phyloP scores from a whole-genome alignment of 2,797 vertebrate genomes.

The Lacerta agilis region DNA sequence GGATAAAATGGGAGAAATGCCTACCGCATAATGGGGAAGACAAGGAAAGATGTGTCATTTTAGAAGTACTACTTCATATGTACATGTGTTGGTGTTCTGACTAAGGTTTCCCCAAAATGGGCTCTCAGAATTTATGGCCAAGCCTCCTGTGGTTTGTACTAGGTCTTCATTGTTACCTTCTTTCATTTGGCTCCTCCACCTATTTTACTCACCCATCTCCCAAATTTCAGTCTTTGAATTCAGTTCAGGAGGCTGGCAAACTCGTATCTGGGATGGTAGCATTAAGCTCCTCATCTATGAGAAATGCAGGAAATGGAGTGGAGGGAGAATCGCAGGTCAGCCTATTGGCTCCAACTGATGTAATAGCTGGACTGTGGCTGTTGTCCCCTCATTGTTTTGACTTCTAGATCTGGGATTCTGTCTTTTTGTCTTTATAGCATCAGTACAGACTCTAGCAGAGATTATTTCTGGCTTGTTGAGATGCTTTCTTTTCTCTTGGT shows the following conservation, averaged over 20 bases:
- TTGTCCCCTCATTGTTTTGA: neutral
- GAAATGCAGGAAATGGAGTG: neutral
- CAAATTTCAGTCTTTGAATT: neutral
- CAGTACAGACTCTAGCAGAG: neutral
- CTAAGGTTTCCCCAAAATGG: neutral
- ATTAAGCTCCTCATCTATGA: neutral
- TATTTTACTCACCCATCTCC: neutral
- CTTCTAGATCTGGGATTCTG: no score
- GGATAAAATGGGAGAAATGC: neutral
- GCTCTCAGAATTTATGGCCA: neutral
- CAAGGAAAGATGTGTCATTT: neutral
- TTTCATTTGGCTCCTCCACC: neutral
- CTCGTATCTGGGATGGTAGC: neutral
- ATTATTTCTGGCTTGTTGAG: no score
- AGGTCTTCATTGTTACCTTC: neutral
- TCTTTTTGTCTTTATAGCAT: neutral
- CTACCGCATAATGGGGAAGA: neutral
- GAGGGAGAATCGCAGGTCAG: neutral
- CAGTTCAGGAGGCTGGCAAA: neutral
- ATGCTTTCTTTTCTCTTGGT: neutral
- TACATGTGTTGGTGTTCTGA: neutral
- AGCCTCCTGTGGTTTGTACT: neutral
- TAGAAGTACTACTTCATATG: neutral
- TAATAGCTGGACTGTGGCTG: neutral
- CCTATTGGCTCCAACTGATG: neutral